Evolutionary conservation across 2,113 vertebrate genomes (phyloP).

Genomic region (Balaeniceps rex): DNA sequence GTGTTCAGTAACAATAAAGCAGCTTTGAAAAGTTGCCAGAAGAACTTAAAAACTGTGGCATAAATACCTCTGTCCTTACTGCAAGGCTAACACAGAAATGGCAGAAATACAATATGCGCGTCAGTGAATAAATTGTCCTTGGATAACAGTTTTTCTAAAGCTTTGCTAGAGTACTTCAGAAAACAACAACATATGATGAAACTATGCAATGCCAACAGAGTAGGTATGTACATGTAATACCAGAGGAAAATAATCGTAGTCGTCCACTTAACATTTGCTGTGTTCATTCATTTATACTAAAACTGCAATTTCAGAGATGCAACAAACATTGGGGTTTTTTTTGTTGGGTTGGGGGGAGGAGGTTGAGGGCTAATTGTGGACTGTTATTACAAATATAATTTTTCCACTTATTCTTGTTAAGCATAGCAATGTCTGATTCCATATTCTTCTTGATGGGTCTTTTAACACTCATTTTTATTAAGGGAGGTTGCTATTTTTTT

Average conservation of each 20-base stretch:
- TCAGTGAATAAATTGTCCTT: neutral
- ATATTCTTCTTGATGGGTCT: neutral
- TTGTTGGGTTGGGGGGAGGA: neutral
- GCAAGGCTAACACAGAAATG: neutral
- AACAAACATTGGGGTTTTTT: fast-evolving
- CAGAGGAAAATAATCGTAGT: neutral
- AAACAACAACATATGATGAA: neutral
- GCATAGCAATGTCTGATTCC: neutral
- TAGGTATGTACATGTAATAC: neutral
- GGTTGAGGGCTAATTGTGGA: neutral
- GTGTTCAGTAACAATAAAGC: neutral
- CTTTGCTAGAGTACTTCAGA: neutral
- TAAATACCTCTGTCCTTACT: neutral
- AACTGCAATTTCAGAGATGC: neutral
- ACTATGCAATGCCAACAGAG: neutral
- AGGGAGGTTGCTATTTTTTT: neutral
- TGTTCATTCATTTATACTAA: neutral
- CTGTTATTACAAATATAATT: neutral
- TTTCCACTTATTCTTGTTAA: neutral
- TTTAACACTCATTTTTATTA: neutral
- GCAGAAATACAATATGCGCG: neutral
- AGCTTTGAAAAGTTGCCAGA: neutral
- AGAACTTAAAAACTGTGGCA: neutral
- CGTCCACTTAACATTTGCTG: neutral
- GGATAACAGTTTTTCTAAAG: neutral